Base-by-base conservation (phyloP, 1,140 invertebrate species). In the Eriosoma lanigerum region DNA sequence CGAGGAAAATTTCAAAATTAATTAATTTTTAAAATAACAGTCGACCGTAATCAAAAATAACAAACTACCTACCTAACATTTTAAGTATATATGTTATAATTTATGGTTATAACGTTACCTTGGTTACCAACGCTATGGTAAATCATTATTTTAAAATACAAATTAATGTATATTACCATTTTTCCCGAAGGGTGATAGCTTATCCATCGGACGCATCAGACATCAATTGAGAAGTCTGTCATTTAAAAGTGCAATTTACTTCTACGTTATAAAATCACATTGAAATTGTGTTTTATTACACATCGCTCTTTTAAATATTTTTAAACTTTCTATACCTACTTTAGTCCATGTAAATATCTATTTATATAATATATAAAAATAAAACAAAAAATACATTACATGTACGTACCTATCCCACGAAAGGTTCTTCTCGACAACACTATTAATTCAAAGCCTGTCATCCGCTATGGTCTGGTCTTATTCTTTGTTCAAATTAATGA, bases 401-500 rank as follows among this genome's bases (percentile, higher is more conserved):
- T 38, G 3, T 38, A 44, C 32, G 19, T 38, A 38, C 15, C 29
- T 64, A 38, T 3, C 3, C 32, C 29, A 64, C 29, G 29, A 64
- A 26, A 4, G 17, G 12, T 64, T 62, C 58, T 62, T 62, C 58
- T 62, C 15, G 21, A 64, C 19, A 21, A n/a, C 32, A 24, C n/a
- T 32, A 44, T 44, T n/a, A 66, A 44, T 66, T 66, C 62, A 46
- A 46, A 68, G 44, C 64, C 64, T 46, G 64, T 46, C 64, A 21
- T 46, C 38, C 64, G n/a, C 21, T 38, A 38, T 19, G 38, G 38
- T 46, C 6, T 68, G 38, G 38, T 66, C 12, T 44, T 44, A 24
- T 44, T 68, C 38, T 44, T 44, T 44, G 62, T 66, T 44, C 19
- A 68, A 68, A 68, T 68, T 68, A 68, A 68, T 46, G 64, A 68